Evolutionary conservation across 2,888 invertebrate species (phyloP), one percentile per base, ranked within the genome.

Genomic region (Orthosia gracilis): DNA sequence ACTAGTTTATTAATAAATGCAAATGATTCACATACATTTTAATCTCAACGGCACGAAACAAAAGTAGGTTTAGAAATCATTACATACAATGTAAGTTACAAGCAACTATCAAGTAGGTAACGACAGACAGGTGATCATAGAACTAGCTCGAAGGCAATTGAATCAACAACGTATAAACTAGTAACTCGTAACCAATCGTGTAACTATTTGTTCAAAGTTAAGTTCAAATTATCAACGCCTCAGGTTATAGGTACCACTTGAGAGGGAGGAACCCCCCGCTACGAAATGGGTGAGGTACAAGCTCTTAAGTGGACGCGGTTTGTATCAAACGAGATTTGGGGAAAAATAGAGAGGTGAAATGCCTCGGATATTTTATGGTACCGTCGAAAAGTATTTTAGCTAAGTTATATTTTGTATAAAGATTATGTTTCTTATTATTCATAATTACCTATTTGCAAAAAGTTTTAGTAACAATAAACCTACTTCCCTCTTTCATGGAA

Each of bases 201-300:
- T 63, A 69, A 80, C 85, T 82, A 76, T 82, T 85, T 76, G 58
- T 68, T 82, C 70, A 65, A 76, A 75, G 67, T 81, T 80, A 68
- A 81, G n/a, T 81, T 81, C 69, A 76, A 75, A 75, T 84, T 70
- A 82, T 70, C 78, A 69, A 63, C 68, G 68, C 81, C 68, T 76
- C 50, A 55, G 67, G 83, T 58, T 64, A 58, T 50, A n/a, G n/a
- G n/a, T n/a, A 65, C 54, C 61, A 76, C 82, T 59, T 45, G 58
- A 68, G 81, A 52, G 82, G 50, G 45, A 64, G 58, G 31, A 58
- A 65, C 31, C 52, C 15, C 69, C 69, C 67, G 49, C 64, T 15
- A 40, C 47, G 31, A 15, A 50, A 64, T 65, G 68, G 82, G 47
- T 47, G 82, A 62, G 68, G 57, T n/a, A 62, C 47, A 66, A 70